Evolutionary conservation across 2,888 invertebrate genomes (phyloP).

Genomic region (Salpingus planirostris): DNA sequence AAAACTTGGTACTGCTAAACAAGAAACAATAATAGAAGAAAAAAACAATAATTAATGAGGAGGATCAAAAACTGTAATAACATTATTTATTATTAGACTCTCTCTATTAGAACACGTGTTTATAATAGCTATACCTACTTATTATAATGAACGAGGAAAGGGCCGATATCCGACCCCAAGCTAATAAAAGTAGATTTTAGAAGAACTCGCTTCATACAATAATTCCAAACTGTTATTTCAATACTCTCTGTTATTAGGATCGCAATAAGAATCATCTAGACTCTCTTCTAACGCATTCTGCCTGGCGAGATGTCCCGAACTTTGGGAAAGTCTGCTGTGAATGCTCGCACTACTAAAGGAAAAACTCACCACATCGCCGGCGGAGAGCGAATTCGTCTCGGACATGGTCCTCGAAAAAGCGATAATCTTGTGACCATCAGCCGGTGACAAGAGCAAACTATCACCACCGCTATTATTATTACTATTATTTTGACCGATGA

Average conservation of each 20-base stretch:
- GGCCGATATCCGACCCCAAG: no score
- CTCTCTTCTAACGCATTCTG: conserved; percentile 35
- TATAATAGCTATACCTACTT: background rate
- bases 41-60: background rate
- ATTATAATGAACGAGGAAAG: no score
- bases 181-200: no score
- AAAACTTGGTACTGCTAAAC: conserved; percentile 48
- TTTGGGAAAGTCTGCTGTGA: conserved; percentile 27
- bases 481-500: conserved; percentile 10
- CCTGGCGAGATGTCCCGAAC: conserved; percentile 29
- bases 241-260: conserved; percentile 26
- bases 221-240: no score
- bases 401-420: conserved; percentile 29
- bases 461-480: conserved; percentile 13
- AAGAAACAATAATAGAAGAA: background rate
- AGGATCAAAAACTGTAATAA: background rate
- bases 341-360: conserved; percentile 30
- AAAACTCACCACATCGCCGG: conserved; percentile 22
- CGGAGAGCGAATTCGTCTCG: conserved; percentile 25
- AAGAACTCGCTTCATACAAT: no score
- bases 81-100: conserved; percentile 1
- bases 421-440: no score
- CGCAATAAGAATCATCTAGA: conserved; percentile 32
- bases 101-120: background rate
- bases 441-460: no score